Evolutionary conservation across 2,113 vertebrate species (phyloP).

Genomic region (Gymnorhina tibicen): DNA sequence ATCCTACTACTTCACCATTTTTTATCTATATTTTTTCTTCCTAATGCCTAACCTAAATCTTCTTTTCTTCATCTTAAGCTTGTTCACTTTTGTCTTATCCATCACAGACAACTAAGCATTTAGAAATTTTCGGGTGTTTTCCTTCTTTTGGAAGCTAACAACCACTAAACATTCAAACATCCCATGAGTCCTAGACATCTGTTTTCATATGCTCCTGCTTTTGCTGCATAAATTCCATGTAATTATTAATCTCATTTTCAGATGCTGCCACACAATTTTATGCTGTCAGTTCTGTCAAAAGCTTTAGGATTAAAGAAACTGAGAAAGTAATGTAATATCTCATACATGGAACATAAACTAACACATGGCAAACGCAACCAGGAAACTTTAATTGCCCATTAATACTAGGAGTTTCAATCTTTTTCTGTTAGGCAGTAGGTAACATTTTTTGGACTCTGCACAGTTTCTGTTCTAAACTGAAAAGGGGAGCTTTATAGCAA

Average conservation of each 20-base stretch:
- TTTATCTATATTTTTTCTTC: background rate
- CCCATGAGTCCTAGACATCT: background rate
- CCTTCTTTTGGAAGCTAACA: background rate
- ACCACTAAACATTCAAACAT: background rate
- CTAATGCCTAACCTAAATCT: background rate
- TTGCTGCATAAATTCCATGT: background rate
- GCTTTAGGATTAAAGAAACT: background rate
- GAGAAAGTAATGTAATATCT: background rate
- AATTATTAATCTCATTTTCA: background rate
- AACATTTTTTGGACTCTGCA: background rate
- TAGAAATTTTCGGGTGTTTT: background rate
- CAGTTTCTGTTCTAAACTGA: background rate
- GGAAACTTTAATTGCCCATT: background rate
- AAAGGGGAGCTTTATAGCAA: background rate
- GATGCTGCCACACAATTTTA: background rate
- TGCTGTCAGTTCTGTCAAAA: slow-evolving; percentile 5
- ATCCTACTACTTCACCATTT: background rate
- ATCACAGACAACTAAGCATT: background rate
- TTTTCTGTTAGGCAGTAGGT: background rate
- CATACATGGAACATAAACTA: background rate
- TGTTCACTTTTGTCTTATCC: background rate
- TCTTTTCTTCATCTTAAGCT: background rate
- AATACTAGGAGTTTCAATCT: background rate
- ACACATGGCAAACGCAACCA: background rate
- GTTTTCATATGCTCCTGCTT: background rate